Base-by-base conservation (phyloP, 37 sponge, comb jelly and placozoan genomes). In the Hexactinellida sp. region DNA sequence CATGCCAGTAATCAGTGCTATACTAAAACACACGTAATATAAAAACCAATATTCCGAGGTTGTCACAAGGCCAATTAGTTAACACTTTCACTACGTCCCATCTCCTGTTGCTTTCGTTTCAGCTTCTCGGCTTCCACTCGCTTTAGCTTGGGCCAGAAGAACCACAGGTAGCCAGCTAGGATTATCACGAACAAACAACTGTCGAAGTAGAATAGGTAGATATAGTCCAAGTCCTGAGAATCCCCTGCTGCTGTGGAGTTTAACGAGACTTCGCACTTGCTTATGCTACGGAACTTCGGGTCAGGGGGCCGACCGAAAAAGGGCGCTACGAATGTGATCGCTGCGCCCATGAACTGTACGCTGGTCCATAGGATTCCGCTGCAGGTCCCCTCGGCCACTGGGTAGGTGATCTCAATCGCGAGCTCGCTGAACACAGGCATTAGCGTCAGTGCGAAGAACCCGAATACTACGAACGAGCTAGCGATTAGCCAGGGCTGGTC, bases 371-470 rank as follows among this genome's bases (percentile, higher is more conserved):
- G 92, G 9, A 95, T 47, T 0, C 95, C 95, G 84, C 90, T 84
- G 63, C 92, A 89, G 41, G 94, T 93, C 36, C 92, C 91, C 88
- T 95, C 95, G 19, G 94, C 87, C 7, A 91, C 92, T 24, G 95
- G 95, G 88, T 93, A 95, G 34, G 95, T 95, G 88, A 92, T 83
- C 88, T 95, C 95, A 54, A 95, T 94, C 0, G 90, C 92, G 82
- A 95, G 84, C 85, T 95, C 95, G 86, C 93, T 88, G 47, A 88
- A 86, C 28, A 83, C 88, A 0, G 95, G 95, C 71, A 93, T 87
- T 34, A 91, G 83, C n/a, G 88, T 85, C 16, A 93, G 86, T 1
- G 90, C 95, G 89, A 95, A 93, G 84, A 93, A 92, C 10, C 95
- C 95, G 86, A 95, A 95, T 76, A 85, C 39, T 85, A 90, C 86